Evolutionary conservation across 2,888 invertebrate species (phyloP).

Genomic region (Apotomis betuletana): DNA sequence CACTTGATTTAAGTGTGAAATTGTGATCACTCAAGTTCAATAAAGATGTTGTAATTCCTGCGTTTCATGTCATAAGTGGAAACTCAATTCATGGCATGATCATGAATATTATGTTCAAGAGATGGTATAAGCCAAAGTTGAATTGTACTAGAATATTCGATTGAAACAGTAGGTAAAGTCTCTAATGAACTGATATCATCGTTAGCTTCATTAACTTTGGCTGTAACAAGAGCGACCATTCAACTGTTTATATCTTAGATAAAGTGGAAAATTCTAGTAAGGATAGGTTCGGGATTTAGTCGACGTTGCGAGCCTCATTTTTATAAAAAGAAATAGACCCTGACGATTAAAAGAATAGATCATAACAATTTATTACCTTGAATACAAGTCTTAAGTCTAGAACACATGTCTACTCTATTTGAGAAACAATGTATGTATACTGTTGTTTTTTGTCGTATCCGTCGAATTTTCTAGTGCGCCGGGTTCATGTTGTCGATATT

Average conservation of each 20-base stretch:
- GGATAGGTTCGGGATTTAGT: too few relatives aligned
- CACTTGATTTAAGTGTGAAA: slow-evolving; percentile 28
- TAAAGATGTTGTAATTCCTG: slow-evolving; percentile 1
- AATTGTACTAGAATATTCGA: not conserved
- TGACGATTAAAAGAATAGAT: too few relatives aligned
- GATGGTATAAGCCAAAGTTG: too few relatives aligned
- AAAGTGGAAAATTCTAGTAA: too few relatives aligned
- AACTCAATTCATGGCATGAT: not conserved
- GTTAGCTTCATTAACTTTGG: not conserved
- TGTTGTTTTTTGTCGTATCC: slow-evolving; percentile 42
- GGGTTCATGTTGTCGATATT: slow-evolving; percentile 49
- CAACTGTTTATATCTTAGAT: not conserved
- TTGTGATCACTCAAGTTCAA: not conserved
- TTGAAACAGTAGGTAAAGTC: not conserved
- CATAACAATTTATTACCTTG: too few relatives aligned
- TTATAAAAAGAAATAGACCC: too few relatives aligned
- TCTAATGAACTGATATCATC: not conserved
- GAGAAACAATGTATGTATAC: not conserved
- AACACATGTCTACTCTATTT: too few relatives aligned
- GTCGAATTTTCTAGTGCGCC: slow-evolving; percentile 57
- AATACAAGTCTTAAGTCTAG: too few relatives aligned
- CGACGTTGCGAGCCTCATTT: too few relatives aligned
- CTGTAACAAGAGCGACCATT: not conserved
- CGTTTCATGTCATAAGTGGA: not conserved
- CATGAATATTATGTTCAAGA: too few relatives aligned